Base-by-base conservation (phyloP, 2,113 vertebrate genomes). In the Brienomyrus brachyistius region DNA sequence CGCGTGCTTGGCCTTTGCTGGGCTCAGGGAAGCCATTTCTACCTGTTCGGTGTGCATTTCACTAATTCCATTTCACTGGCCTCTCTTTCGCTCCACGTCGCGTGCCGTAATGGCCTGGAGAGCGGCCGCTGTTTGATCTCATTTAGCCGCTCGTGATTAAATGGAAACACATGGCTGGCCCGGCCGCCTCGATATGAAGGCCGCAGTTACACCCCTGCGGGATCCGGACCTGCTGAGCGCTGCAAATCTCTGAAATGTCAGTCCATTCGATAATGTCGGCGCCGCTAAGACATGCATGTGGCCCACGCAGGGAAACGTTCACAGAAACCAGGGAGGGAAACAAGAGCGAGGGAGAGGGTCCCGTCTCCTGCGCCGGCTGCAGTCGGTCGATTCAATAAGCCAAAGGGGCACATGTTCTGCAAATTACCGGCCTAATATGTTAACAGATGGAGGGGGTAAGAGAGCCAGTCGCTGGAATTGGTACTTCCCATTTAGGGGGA, bases 221-320 rank as follows among this genome's bases (percentile, higher is more conserved):
- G 95, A 96, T 97, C 96, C 95, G 94, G 94, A 95, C 94, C 95
- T 92, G 94, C 96, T 96, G 97, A 97, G 97, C 94, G 95, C 95
- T 93, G 95, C 96, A 97, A 97, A 97, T 97, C 97, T 97, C 97
- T 97, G 96, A 98, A 98, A 98, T 98, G 97, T 97, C 97, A 98
- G 94, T 97, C 95, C 92, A 94, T 96, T 97, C 97, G 96, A 97
- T 97, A 97, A 98, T 97, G 97, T 97, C 97, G 97, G 91, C 95
- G 91, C 94, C 92, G 93, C 94, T 94, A 94, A 95, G 95, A 95
- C 95, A 93, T 92, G 1, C 92, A 93, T 93, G 93, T 92, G 85
- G 89, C 83, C 93, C 92, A 93, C 6, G 27, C 90, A 91, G 92
- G 91, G 93, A 94, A 95, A 93, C 92, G 6, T 8, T 80, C 88